These are phyloP conservation scores for Ceraclea dissimilis DNA, from an alignment of 2,888 invertebrate species.

Conservation along the genomic window DNA sequence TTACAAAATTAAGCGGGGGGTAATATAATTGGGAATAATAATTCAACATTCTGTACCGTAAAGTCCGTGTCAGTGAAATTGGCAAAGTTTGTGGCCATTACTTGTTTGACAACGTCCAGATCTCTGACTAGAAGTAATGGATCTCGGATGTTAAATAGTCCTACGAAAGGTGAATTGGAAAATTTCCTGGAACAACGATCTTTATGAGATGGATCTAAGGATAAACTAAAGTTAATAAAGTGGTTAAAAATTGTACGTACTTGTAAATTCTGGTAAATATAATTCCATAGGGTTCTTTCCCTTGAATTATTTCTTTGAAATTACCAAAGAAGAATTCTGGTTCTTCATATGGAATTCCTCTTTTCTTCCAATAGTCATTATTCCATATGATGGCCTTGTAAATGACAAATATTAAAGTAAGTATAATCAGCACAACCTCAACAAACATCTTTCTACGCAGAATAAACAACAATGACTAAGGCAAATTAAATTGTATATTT, in stretches of 20 bases:
- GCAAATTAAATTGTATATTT: not conserved
- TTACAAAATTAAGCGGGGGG: too few species aligned
- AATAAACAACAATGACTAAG: not conserved
- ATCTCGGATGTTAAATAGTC: not conserved
- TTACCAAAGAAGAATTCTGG: slow-evolving; percentile 17
- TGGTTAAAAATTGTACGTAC: slow-evolving; percentile 2
- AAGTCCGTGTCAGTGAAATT: slow-evolving; percentile 1
- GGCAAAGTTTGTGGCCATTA: not conserved
- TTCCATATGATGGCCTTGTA: slow-evolving; percentile 11
- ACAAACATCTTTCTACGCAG: not conserved
- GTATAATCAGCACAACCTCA: not conserved
- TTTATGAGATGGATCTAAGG: too few species aligned
- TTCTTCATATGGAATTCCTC: slow-evolving; percentile 4
- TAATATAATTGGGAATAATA: too few species aligned
- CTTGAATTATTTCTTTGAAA: slow-evolving; percentile 11
- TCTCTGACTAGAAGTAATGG: slow-evolving; percentile 1
- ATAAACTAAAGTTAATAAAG: not conserved
- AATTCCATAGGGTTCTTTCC: slow-evolving; percentile 11
- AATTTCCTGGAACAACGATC: slow-evolving; percentile 3
- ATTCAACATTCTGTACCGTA: too few species aligned
- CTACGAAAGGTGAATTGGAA: not conserved
- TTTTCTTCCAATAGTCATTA: slow-evolving; percentile 15
- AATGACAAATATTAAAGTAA: not conserved
- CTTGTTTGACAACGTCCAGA: not conserved
- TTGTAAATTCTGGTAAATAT: slow-evolving; percentile 12